Evolutionary conservation across 2,113 vertebrate genomes (phyloP), one percentile per base, ranked within the genome.

Genomic region (Cavia aperea): DNA sequence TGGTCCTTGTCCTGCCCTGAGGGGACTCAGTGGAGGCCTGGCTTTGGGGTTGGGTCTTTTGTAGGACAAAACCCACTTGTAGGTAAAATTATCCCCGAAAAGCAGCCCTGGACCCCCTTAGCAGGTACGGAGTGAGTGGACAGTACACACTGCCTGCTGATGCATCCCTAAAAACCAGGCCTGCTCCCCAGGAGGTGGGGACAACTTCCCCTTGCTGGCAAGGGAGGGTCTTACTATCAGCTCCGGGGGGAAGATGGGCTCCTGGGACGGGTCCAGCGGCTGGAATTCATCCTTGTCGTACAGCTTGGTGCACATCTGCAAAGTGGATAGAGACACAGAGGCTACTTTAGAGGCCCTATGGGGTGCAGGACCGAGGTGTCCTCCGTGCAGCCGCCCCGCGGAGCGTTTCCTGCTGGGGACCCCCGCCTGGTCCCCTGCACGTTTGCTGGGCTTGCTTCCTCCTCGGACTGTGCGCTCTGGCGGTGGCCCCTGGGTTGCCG

Each of bases 201-300:
- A 23, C n/a, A 4, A 10, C 15, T 31, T 16, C 29, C 46, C 29
- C 46, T 51, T 29, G 4, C 6, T 7, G 75, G 39, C 7, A 4
- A 51, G 49, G 10, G 49, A 51, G 46, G 46, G 75, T 33, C 95
- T 96, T 97, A 98, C 98, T 39, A 98, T 98, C 56, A 99, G 97
- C 49, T 99, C 98, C 62, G 98, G 98, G 66, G 98, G 98, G 92
- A 99, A 99, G 96, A 99, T 98, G 79, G 98, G 98, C 39, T 99
- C 98, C 95, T 99, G 98, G 7, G 98, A 98, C 11, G 97, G 97
- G 89, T 99, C 98, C 65, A 97, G 31, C 0, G 97, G 98, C 88
- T 97, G 95, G 87, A 99, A 98, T 36, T 98, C 96, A 0, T 97
- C 97, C 92, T 97, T 96, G 84, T 96, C 75, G 58, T 98, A 98